Evolutionary conservation across 2,797 vertebrate species (phyloP), one percentile per base, ranked within the genome.

Genomic region (Podarcis siculus): DNA sequence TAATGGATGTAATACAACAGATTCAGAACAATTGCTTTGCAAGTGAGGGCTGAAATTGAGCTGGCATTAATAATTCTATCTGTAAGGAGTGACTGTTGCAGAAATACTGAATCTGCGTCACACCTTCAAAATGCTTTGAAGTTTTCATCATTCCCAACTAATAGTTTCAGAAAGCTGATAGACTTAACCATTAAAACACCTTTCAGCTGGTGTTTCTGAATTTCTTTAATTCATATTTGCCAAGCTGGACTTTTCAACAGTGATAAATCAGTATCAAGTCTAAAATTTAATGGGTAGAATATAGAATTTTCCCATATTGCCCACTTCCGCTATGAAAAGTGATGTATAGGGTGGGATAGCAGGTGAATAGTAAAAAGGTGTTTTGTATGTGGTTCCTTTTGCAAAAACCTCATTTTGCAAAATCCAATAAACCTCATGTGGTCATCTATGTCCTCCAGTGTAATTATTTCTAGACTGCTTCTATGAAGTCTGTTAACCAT

Each of bases 401-500:
- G 49, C 25, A 1, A 55, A 85, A 86, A 71, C 17, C 42, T 83
- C 8, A 27, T 85, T 72, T 19, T 55, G 49, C 49, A 55, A 55
- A 55, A 32, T 71, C 45, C 80, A 25, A 64, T 79, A 37, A 2
- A 6, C 39, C 61, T 78, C 10, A 55, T 72, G 35, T 77, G 17
- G 77, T 37, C 0, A 75, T 73, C 55, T 19, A 0, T 75, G 85
- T 84, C 75, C 23, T 21, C 12, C n/a, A 8, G 39, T 30, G 23
- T 86, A 0, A 88, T 61, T 30, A 13, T 49, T 78, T 87, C 83
- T 88, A 7, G 32, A 23, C 23, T 0, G 64, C 75, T 90, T 92
- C 69, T 89, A 87, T 89, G 93, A 92, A 94, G 92, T 82, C 1
- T 17, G 1, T 10, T 75, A 49, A 12, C 49, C 49, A 49, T 32